A percentile compares a stretch with the other conserved stretches of the same genome.
phyloP scores from a whole-genome alignment of 2,888 invertebrate species.

The Axea sp. region DNA sequence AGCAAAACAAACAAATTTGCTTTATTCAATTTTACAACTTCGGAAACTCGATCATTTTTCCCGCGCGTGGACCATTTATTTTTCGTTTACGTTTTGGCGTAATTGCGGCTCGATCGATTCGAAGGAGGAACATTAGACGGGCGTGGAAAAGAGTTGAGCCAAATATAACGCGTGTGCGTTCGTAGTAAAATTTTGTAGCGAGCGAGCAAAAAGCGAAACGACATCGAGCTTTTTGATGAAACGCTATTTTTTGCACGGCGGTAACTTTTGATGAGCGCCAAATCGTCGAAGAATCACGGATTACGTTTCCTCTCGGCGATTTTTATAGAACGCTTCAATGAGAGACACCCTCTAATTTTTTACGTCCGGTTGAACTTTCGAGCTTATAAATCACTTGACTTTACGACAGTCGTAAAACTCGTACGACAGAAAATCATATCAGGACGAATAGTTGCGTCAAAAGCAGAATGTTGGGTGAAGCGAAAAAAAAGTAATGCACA shows the following conservation, averaged over 20 bases:
- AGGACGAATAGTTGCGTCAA: constrained; percentile 55
- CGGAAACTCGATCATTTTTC: no score
- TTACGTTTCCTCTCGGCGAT: constrained; percentile 45
- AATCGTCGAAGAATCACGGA: constrained; percentile 46
- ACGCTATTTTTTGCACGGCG: constrained; percentile 33
- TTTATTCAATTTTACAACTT: no score
- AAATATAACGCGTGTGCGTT: no score
- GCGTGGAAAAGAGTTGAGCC: no score
- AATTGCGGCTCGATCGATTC: no score
- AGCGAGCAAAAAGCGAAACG: no score
- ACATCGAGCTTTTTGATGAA: constrained; percentile 29
- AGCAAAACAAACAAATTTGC: no score
- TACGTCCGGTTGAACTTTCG: constrained; percentile 48
- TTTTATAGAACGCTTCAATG: constrained; percentile 44
- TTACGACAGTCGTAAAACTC: constrained; percentile 48
- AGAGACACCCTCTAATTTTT: constrained; percentile 55
- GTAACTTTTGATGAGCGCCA: constrained; percentile 38
- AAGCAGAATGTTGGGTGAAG: constrained; percentile 11
- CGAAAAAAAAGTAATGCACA: no score
- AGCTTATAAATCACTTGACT: constrained; percentile 56
- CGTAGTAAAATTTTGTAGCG: no score
- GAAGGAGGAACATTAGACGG: no score
- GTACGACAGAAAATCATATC: constrained; percentile 53
- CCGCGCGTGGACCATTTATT: no score
- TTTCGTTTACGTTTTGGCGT: no score